phyloP scores from a whole-genome alignment of 2,797 vertebrate species.

The Cossypha niveicapilla region DNA sequence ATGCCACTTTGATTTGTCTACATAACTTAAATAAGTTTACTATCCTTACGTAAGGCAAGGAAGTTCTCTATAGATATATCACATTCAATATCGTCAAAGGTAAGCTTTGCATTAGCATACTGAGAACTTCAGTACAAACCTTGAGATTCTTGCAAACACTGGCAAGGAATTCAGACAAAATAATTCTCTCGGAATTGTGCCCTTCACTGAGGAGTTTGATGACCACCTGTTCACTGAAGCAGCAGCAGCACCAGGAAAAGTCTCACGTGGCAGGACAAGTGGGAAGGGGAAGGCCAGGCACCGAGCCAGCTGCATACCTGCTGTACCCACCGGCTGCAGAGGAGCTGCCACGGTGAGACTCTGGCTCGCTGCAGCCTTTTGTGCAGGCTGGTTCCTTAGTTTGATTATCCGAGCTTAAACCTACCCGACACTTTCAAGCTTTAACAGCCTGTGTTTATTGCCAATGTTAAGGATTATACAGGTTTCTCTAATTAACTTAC shows the following conservation, averaged over 20 bases:
- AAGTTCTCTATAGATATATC: slow-evolving; percentile 83
- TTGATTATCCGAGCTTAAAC: slow-evolving; percentile 76
- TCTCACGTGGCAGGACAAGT: slow-evolving; percentile 31
- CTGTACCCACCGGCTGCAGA: not conserved
- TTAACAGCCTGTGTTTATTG: slow-evolving; percentile 61
- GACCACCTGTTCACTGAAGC: slow-evolving; percentile 52
- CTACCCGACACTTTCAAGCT: slow-evolving; percentile 56
- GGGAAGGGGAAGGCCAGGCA: not conserved
- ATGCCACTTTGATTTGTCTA: slow-evolving; percentile 92
- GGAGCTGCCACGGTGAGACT: not conserved
- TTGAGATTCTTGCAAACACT: slow-evolving; percentile 66
- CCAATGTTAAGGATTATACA: slow-evolving; percentile 62
- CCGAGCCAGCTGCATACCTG: not conserved
- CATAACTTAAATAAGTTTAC: slow-evolving; percentile 87
- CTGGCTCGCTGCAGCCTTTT: not conserved
- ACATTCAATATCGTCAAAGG: slow-evolving; percentile 98
- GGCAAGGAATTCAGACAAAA: slow-evolving; percentile 70
- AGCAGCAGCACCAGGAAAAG: slow-evolving; percentile 50
- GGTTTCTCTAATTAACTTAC: slow-evolving; percentile 58
- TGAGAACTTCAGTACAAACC: slow-evolving; percentile 68
- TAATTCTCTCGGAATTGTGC: slow-evolving; percentile 17
- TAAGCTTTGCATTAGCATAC: slow-evolving; percentile 75
- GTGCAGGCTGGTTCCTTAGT: slow-evolving; percentile 15
- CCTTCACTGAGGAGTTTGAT: slow-evolving; percentile 47
- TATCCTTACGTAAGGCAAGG: slow-evolving; percentile 83